A percentile compares a stretch with the other conserved stretches of the same genome.
These are phyloP conservation scores for Eilema depressum DNA, from an alignment of 2,888 invertebrate species.

Conservation along the genomic window DNA sequence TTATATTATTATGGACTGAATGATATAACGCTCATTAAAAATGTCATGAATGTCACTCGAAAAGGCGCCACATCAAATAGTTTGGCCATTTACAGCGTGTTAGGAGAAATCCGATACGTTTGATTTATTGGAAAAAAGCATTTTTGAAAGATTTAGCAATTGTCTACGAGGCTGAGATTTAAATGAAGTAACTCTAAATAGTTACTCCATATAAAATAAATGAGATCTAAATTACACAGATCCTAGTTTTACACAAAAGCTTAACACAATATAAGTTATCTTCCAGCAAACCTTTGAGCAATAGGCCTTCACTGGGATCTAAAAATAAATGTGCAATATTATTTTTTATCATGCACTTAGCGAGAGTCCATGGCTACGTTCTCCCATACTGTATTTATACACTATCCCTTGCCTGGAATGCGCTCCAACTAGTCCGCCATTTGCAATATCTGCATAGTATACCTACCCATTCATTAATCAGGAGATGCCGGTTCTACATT, in stretches of 20 bases:
- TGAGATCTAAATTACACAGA: no score
- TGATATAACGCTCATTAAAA: not conserved
- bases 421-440: conserved; percentile 49
- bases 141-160: no score
- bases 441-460: conserved; percentile 56
- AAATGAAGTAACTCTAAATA: no score
- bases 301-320: conserved; percentile 33
- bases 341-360: conserved; percentile 46
- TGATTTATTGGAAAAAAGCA: no score
- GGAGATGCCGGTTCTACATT: conserved; percentile 38
- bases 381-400: conserved; percentile 40
- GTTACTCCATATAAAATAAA: no score
- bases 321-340: conserved; percentile 47
- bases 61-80: not conserved
- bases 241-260: no score
- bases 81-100: not conserved
- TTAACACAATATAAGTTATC: not conserved
- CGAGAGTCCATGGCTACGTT: conserved; percentile 18
- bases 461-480: conserved; percentile 61
- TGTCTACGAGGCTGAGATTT: no score
- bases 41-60: not conserved
- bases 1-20: not conserved
- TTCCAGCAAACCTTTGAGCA: conserved; percentile 46
- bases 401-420: conserved; percentile 52
- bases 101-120: no score